These are phyloP conservation scores for Sebastolobus alascanus DNA, from an alignment of 2,797 vertebrate species.

Conservation along the genomic window DNA sequence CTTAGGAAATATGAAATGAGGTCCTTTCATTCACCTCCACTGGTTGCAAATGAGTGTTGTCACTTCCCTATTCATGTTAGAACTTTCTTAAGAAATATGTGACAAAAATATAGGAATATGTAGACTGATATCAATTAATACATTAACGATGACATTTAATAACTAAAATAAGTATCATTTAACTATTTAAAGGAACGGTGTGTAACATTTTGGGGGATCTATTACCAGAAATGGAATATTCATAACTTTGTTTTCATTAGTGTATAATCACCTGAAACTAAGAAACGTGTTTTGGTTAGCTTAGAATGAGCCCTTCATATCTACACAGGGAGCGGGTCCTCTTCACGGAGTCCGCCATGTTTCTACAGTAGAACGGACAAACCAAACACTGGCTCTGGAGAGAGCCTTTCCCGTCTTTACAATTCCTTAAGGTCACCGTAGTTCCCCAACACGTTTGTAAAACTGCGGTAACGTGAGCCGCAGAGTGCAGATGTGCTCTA, in stretches of 20 bases:
- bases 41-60: slow-evolving; percentile 14
- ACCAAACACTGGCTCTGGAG: no score
- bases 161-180: neutral
- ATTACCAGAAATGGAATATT: neutral
- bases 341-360: no score
- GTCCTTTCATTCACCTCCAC: slow-evolving; percentile 23
- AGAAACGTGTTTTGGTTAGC: neutral
- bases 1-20: slow-evolving; percentile 44
- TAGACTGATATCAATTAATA: neutral
- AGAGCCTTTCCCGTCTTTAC: no score
- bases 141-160: neutral
- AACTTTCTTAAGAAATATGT: neutral
- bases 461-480: no score
- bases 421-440: no score
- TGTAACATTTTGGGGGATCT: neutral
- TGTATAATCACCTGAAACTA: neutral
- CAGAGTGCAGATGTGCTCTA: no score
- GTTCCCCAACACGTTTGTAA: no score
- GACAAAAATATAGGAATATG: neutral
- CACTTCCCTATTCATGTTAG: neutral
- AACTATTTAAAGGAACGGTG: neutral
- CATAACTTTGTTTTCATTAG: neutral
- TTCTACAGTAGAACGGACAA: neutral
- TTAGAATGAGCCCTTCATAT: neutral
- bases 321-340: no score